phyloP scores from a whole-genome alignment of 2,888 invertebrate species.

The Hyposoter dolosus region DNA sequence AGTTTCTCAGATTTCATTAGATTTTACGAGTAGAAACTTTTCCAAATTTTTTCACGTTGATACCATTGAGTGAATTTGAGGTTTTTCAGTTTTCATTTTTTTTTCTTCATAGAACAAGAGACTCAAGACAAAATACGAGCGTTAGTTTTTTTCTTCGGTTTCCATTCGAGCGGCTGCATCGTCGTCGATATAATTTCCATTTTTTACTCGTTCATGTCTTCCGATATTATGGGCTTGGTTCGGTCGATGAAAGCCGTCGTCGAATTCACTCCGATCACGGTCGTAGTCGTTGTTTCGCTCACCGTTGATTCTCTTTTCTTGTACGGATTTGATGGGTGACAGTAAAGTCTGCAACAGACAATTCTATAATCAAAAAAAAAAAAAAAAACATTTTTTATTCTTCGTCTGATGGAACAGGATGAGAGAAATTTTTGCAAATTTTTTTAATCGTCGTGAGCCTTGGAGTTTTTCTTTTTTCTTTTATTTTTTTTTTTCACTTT shows the following conservation, averaged over 20 bases:
- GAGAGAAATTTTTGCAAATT: not conserved
- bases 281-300: slow-evolving; percentile 92
- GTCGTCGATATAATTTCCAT: not conserved
- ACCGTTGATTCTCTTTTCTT: slow-evolving; percentile 92
- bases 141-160: not conserved
- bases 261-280: slow-evolving; percentile 85
- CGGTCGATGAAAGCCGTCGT: slow-evolving; percentile 80
- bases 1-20: not conserved
- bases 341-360: slow-evolving; percentile 88
- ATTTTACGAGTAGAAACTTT: not conserved
- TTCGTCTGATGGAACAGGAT: not conserved
- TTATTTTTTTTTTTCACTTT: too few relatives aligned
- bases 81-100: slow-evolving; percentile 16
- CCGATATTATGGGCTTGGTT: slow-evolving; percentile 79
- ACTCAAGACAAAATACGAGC: slow-evolving; percentile 35
- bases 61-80: not conserved
- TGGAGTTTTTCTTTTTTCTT: too few relatives aligned
- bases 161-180: not conserved
- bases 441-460: too few relatives aligned
- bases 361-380: slow-evolving; percentile 44
- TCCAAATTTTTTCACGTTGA: not conserved
- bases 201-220: slow-evolving; percentile 74
- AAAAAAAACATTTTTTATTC: not conserved
- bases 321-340: slow-evolving; percentile 88
- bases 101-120: slow-evolving; percentile 49